Conservation (phyloP, 2,888 invertebrate species). For the Microctonus aethiopoides region DNA sequence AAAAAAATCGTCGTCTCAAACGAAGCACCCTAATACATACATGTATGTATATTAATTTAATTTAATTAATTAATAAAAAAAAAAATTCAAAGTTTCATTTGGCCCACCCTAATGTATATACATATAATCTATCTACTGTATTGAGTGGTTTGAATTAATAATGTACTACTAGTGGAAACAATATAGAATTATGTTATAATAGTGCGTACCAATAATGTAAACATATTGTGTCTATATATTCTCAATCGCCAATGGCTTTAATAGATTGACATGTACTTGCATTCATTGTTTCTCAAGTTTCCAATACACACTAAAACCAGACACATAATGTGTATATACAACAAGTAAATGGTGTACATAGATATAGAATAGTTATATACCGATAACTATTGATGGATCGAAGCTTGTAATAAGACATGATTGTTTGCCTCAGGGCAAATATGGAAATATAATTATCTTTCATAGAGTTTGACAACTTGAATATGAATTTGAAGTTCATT, state of each 20-base stretch:
- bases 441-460: not conserved
- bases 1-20: too few species aligned
- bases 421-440: not conserved
- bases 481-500: too few species aligned
- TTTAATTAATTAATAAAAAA: too few species aligned
- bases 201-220: slow-evolving; percentile 35
- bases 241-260: slow-evolving; percentile 5
- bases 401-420: not conserved
- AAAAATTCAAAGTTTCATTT: too few species aligned
- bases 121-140: slow-evolving; percentile 40
- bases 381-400: not conserved
- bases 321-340: not conserved
- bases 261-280: slow-evolving; percentile 15
- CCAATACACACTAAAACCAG: not conserved
- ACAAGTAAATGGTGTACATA: not conserved
- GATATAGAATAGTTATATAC: not conserved
- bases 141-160: slow-evolving; percentile 49
- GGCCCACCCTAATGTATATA: slow-evolving; percentile 10
- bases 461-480: too few species aligned
- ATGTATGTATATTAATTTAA: too few species aligned
- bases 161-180: slow-evolving; percentile 43
- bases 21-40: too few species aligned
- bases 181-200: slow-evolving; percentile 40
- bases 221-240: not conserved
- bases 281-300: slow-evolving; percentile 18